Conservation (phyloP, 2,888 invertebrate genomes). For the Marasmarcha lunaedactyla region DNA sequence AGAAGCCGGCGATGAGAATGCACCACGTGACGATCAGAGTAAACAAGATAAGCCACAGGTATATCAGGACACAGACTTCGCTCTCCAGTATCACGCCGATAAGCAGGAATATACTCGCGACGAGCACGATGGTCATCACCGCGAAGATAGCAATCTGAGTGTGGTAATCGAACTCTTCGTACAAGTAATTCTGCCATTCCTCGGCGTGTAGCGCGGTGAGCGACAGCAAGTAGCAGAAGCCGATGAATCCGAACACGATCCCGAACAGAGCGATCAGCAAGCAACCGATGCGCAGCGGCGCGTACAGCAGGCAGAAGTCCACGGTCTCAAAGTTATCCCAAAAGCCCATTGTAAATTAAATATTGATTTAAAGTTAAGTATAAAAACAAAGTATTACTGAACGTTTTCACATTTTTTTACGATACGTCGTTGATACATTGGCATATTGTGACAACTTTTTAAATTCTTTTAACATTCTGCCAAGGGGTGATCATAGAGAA, state of each 20-base stretch:
- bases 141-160: not conserved
- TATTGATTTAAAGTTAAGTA: too few species aligned
- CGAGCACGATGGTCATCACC: not conserved
- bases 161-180: not conserved
- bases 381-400: too few species aligned
- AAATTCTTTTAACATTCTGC: too few species aligned
- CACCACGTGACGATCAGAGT: not conserved
- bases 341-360: too few species aligned
- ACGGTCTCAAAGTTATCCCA: not conserved
- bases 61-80: not conserved
- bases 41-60: not conserved
- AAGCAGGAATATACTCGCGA: not conserved
- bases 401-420: too few species aligned
- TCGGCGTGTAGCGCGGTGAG: not conserved
- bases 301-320: not conserved
- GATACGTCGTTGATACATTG: too few species aligned
- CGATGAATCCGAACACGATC: not conserved
- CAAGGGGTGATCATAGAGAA: too few species aligned
- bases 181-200: not conserved
- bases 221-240: not conserved
- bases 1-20: not conserved
- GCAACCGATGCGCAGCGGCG: not conserved
- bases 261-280: not conserved
- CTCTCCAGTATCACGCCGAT: not conserved
- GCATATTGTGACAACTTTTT: too few species aligned